These are phyloP conservation scores for Monopterus albus DNA, from an alignment of 2,113 vertebrate species.

Conservation along the genomic window DNA sequence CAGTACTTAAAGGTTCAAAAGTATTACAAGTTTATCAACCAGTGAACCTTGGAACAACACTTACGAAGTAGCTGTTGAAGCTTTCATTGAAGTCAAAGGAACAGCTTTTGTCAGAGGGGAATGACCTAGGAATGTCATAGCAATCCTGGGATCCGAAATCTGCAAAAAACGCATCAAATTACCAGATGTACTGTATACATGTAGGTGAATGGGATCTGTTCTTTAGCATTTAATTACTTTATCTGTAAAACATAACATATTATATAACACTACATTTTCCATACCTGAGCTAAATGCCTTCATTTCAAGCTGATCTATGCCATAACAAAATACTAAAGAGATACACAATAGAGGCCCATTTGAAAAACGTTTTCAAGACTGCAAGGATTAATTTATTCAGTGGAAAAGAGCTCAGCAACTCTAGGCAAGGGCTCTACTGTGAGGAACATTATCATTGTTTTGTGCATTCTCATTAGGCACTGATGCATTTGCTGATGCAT, in stretches of 20 bases:
- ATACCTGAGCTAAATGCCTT: neutral
- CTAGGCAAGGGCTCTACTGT: neutral
- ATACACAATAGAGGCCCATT: neutral
- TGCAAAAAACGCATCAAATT: constrained; percentile 68
- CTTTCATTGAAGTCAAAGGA: constrained; percentile 91
- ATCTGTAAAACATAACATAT: neutral
- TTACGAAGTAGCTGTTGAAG: constrained; percentile 96
- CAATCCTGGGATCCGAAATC: constrained; percentile 97
- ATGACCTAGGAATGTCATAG: constrained; percentile 96
- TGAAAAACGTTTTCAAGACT: constrained; percentile 21
- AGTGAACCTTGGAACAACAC: constrained; percentile 69
- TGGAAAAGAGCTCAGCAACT: neutral
- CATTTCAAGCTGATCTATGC: neutral
- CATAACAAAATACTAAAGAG: neutral
- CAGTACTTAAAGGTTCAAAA: neutral
- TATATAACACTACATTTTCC: neutral
- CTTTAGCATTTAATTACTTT: neutral
- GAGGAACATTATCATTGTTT: constrained; percentile 12
- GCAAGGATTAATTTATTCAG: neutral
- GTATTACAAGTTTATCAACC: neutral
- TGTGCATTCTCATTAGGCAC: constrained; percentile 30
- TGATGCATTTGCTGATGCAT: constrained; percentile 48
- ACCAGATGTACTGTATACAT: neutral
- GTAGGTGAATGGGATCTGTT: neutral
- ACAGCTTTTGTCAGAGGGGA: constrained; percentile 92